Base-by-base conservation (phyloP, 1,140 invertebrate species). In the Eriosoma lanigerum region DNA sequence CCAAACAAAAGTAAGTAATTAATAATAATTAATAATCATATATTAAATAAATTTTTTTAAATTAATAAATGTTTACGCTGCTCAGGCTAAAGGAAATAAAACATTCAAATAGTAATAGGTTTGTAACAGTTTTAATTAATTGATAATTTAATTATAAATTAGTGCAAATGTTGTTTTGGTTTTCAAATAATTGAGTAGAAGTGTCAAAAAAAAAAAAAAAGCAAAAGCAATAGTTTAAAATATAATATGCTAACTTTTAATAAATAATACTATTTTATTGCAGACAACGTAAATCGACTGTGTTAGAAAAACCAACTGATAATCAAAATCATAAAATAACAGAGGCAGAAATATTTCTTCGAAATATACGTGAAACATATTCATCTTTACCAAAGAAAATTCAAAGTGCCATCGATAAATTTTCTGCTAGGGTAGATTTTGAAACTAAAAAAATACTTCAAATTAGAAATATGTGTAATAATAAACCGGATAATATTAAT, bases 351-450 rank as follows among this genome's bases (percentile, higher is more conserved):
- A 52, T 78, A 24, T 78, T 78, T 48, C 75, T 78, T 44, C 56
- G 75, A 21, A 78, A 78, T 44, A 10, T 78, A 13, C 32, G 44
- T 19, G 75, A 78, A 46, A 24, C 48, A 1, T 78, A 78, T 46
- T n/a, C 29, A 24, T 60, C 56, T 13, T 46, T 78, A n/a, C 56
- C 75, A n/a, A 78, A 78, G 19, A 60, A 78, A 44, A 48, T 78
- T 29, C 52, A 46, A 0, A 62, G 4, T 24, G 56, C 56, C 10
- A 60, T 78, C 8, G 75, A 78, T 48, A 62, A 46, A 9, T 78
- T 60, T 62, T 15, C 75, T 26, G 1, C 32, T 1, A 62, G 75
- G 26, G 48, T 44, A 62, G 17, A 78, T 60, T 78, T 62, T 48
- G 56, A 78, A 60, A 60, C 62, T 38, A 60, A 44, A 44, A 21